These are phyloP conservation scores for Abrostola tripartita DNA, from an alignment of 2,888 invertebrate genomes.

Conservation along the genomic window DNA sequence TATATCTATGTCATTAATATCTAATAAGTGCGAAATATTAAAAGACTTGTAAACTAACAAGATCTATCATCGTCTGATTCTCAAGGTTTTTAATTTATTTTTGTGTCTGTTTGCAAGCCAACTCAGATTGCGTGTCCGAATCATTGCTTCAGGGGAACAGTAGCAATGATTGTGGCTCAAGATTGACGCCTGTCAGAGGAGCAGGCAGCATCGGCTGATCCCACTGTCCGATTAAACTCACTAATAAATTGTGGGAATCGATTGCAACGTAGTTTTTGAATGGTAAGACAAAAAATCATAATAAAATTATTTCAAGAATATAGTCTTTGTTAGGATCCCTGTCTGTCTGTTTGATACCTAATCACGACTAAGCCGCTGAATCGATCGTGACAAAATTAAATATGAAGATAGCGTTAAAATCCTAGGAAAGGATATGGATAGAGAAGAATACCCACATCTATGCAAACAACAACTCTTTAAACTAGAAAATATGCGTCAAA, in stretches of 20 bases:
- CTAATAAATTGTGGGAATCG: constrained; percentile 77
- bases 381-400: too few species aligned
- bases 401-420: too few species aligned
- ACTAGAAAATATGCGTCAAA: too few species aligned
- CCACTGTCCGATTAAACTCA: constrained; percentile 63
- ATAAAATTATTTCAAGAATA: constrained; percentile 19
- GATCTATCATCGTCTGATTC: constrained; percentile 8
- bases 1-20: not conserved
- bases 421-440: too few species aligned
- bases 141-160: constrained; percentile 70
- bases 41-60: constrained; percentile 3
- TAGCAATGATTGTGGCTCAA: constrained; percentile 70
- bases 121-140: constrained; percentile 71
- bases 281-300: constrained; percentile 43
- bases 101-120: constrained; percentile 24
- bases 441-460: too few species aligned
- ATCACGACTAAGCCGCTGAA: too few species aligned
- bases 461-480: too few species aligned
- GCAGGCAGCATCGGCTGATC: constrained; percentile 56
- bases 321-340: too few species aligned
- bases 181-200: constrained; percentile 77
- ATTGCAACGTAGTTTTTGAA: constrained; percentile 55
- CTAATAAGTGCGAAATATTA: not conserved
- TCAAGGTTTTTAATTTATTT: constrained; percentile 8
- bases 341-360: too few species aligned